These are phyloP conservation scores for Macrosteles quadrilineatus DNA, from an alignment of 1,140 invertebrate genomes.

Conservation along the genomic window DNA sequence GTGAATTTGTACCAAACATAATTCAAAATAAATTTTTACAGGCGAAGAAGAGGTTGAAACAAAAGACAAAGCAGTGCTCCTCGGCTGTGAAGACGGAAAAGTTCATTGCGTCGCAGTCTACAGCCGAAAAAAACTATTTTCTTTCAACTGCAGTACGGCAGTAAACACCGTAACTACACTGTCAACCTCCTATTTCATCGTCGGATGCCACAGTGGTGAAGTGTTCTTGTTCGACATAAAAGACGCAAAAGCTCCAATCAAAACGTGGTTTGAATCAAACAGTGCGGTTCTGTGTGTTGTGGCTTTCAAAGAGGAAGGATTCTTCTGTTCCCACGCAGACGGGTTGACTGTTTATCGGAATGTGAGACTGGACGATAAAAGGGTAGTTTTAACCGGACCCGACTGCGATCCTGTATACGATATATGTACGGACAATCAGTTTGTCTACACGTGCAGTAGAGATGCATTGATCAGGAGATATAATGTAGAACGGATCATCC, in stretches of 20 bases:
- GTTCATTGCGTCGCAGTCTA: constrained; percentile 60
- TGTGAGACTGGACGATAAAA: constrained; percentile 48
- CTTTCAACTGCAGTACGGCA: constrained; percentile 50
- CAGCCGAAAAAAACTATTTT: constrained; percentile 54
- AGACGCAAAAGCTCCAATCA: constrained; percentile 43
- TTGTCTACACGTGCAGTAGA: constrained; percentile 59
- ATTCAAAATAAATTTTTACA: too few species aligned
- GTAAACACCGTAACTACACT: constrained; percentile 56
- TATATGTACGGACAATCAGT: constrained; percentile 55
- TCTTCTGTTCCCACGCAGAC: constrained; percentile 58
- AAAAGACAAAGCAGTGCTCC: constrained; percentile 61
- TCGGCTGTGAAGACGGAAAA: constrained; percentile 64
- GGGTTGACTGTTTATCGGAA: constrained; percentile 56
- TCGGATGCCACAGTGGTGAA: constrained; percentile 58
- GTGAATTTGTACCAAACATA: too few species aligned
- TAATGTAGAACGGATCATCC: constrained; percentile 27
- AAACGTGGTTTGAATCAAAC: constrained; percentile 53
- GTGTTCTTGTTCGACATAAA: constrained; percentile 51
- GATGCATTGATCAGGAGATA: constrained; percentile 61
- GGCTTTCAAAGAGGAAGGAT: constrained; percentile 49
- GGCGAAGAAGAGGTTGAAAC: constrained; percentile 64
- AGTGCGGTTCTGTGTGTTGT: constrained; percentile 52
- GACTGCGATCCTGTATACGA: constrained; percentile 67
- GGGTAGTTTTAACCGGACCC: constrained; percentile 63
- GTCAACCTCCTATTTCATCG: constrained; percentile 48